Evolutionary conservation across 2,113 vertebrate genomes (phyloP).

Genomic region (Probosciger aterrimus): DNA sequence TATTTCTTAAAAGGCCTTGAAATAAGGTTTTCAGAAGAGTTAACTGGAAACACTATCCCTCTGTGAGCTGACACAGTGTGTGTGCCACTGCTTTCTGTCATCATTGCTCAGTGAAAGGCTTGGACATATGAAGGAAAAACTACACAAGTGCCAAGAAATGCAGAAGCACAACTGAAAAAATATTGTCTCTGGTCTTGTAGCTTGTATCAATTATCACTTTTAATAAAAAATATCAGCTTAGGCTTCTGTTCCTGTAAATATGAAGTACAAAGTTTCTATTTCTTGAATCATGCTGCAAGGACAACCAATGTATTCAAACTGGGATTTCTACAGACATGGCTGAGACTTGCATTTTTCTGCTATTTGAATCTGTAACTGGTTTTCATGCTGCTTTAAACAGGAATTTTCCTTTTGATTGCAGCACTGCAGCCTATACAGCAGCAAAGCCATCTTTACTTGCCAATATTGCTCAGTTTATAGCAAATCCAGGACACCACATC

Average conservation of each 20-base stretch:
- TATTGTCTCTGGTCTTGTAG: not conserved
- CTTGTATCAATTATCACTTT: not conserved
- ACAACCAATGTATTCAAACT: not conserved
- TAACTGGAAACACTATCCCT: not conserved
- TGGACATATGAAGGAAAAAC: not conserved
- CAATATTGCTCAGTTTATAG: not conserved
- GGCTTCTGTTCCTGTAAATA: not conserved
- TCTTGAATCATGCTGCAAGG: not conserved
- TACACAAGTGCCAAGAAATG: not conserved
- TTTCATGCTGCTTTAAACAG: not conserved
- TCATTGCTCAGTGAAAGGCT: not conserved
- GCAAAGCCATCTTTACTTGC: not conserved
- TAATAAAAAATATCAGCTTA: not conserved
- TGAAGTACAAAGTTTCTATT: not conserved
- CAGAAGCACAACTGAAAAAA: not conserved
- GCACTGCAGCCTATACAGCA: not conserved
- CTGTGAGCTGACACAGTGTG: not conserved
- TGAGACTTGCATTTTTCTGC: not conserved
- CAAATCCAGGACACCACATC: not conserved
- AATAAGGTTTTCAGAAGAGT: not conserved
- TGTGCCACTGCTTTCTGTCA: not conserved
- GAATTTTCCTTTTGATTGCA: constrained; percentile 28
- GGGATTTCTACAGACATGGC: not conserved
- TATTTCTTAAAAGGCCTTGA: not conserved
- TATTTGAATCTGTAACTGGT: not conserved